phyloP scores from a whole-genome alignment of 2,797 vertebrate genomes.

The Chromis chromis region DNA sequence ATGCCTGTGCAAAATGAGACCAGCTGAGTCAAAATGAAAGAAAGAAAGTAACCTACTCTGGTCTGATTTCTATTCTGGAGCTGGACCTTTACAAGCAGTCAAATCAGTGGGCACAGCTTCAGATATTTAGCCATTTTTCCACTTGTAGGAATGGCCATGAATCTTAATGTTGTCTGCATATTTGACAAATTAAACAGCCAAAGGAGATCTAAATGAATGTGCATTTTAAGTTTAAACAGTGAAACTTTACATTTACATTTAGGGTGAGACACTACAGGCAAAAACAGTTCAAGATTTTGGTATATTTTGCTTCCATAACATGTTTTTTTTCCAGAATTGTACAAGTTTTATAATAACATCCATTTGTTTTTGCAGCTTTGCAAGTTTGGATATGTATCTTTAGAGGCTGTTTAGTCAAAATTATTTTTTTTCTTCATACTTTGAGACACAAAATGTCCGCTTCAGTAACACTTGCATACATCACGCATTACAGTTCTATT shows the following conservation, averaged over 20 bases:
- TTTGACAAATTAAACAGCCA: neutral
- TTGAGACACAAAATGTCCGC: too few relatives aligned
- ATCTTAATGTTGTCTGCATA: neutral
- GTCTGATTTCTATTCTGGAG: neutral
- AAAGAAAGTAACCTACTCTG: neutral
- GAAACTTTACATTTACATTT: constrained; percentile 9
- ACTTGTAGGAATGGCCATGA: neutral
- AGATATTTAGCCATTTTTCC: neutral
- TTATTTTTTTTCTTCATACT: too few relatives aligned
- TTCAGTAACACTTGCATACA: too few relatives aligned
- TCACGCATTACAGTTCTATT: too few relatives aligned
- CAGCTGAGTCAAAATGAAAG: constrained; percentile 1
- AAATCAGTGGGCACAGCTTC: neutral
- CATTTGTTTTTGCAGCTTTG: too few relatives aligned
- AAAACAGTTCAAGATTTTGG: too few relatives aligned
- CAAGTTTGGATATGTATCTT: too few relatives aligned
- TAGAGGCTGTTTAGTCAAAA: too few relatives aligned
- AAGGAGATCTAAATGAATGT: constrained; percentile 1
- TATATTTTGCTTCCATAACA: too few relatives aligned
- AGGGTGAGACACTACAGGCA: neutral
- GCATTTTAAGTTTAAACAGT: constrained; percentile 16
- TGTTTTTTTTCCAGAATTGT: too few relatives aligned
- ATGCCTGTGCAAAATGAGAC: constrained; percentile 7
- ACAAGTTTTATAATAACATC: too few relatives aligned
- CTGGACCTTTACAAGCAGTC: neutral